phyloP scores from a whole-genome alignment of 2,888 invertebrate genomes.

The Octodonta nipae region DNA sequence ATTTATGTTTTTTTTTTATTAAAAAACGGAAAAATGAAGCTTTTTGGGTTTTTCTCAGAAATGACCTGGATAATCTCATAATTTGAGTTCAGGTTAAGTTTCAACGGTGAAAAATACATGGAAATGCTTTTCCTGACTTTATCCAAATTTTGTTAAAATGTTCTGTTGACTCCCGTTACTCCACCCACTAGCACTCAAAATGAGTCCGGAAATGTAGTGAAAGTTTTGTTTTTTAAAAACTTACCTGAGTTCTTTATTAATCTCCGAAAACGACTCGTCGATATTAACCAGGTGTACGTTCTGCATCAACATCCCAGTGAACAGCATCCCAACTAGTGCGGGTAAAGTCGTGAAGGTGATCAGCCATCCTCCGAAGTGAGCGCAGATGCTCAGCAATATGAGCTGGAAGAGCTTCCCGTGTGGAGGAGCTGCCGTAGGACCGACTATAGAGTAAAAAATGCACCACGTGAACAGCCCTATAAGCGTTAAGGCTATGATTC shows the following conservation, averaged over 20 bases:
- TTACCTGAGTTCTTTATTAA: conserved; percentile 60
- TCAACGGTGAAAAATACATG: no score
- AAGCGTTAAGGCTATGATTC: conserved; percentile 27
- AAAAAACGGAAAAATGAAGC: no score
- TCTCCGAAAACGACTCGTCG: conserved; percentile 49
- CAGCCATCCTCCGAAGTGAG: conserved; percentile 73
- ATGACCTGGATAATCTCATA: no score
- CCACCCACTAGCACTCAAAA: no score
- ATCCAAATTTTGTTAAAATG: no score
- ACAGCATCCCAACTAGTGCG: conserved; percentile 73
- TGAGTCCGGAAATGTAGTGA: no score
- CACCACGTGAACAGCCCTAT: conserved; percentile 67
- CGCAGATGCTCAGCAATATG: conserved; percentile 58
- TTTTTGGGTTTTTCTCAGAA: no score
- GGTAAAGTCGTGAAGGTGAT: conserved; percentile 69
- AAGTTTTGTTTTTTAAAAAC: no score
- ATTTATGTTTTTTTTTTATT: no score
- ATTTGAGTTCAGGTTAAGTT: no score
- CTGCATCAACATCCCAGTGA: conserved; percentile 64
- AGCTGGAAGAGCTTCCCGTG: conserved; percentile 72
- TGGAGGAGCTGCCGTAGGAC: conserved; percentile 66
- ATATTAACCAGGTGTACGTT: conserved; percentile 59
- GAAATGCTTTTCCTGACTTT: no score
- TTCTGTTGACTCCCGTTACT: no score
- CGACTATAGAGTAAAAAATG: conserved; percentile 61